phyloP scores from a whole-genome alignment of 1,140 invertebrate species.

The Dreissena rostriformis region DNA sequence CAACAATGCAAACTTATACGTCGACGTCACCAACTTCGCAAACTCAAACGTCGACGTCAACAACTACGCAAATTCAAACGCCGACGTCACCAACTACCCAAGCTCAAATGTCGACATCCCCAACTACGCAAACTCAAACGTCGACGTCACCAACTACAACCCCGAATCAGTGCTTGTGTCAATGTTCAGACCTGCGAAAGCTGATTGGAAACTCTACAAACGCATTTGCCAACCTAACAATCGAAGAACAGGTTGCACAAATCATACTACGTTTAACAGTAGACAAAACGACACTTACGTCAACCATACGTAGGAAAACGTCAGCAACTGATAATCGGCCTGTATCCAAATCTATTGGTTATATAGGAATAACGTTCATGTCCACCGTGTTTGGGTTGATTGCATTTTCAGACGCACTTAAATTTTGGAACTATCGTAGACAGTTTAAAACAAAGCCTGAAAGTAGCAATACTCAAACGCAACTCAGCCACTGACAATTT shows the following conservation, averaged over 20 bases:
- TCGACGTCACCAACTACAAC: not conserved
- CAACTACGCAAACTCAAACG: not conserved
- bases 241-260: conserved; percentile 33
- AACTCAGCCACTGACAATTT: too few relatives aligned
- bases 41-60: not conserved
- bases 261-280: conserved; percentile 2
- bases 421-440: conserved; percentile 13
- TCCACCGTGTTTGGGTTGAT: conserved; percentile 27
- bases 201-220: not conserved
- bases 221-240: conserved; percentile 16
- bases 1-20: not conserved
- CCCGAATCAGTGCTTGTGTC: not conserved
- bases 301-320: conserved; percentile 17
- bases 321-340: conserved; percentile 27
- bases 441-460: too few relatives aligned
- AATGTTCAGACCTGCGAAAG: not conserved
- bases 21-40: not conserved
- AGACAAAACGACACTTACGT: conserved; percentile 20
- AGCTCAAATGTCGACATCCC: not conserved
- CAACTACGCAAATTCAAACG: not conserved
- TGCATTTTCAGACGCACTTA: conserved; percentile 13
- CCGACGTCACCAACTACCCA: not conserved
- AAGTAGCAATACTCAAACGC: too few relatives aligned
- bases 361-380: conserved; percentile 26
- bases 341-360: conserved; percentile 27